These are phyloP conservation scores for Falco naumanni DNA, from an alignment of 2,797 vertebrate species.

Conservation along the genomic window DNA sequence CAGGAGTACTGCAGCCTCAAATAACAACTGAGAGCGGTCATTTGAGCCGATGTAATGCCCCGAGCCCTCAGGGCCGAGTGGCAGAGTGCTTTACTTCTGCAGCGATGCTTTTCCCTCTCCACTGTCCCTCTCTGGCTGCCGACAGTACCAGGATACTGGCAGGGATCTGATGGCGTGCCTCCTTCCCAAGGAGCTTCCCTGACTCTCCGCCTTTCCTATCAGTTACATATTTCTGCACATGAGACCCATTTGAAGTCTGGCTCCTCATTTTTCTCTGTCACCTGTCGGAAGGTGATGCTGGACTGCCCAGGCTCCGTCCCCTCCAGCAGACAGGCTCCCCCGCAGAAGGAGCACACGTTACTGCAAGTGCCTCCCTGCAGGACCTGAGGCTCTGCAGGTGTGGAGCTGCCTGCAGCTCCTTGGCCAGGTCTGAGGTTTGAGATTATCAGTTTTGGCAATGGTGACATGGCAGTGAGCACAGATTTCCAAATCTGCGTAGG, in stretches of 20 bases:
- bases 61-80: accelerated
- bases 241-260: background rate
- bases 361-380: background rate
- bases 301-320: background rate
- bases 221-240: background rate
- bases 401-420: background rate
- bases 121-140: background rate
- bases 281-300: background rate
- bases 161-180: accelerated
- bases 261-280: background rate
- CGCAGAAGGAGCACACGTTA: background rate
- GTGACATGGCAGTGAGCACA: accelerated
- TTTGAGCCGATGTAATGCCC: background rate
- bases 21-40: background rate
- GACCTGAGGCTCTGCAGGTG: accelerated
- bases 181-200: background rate
- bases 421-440: background rate
- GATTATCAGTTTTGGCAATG: background rate
- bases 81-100: background rate
- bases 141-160: background rate
- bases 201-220: background rate
- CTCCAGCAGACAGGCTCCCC: background rate
- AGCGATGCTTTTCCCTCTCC: background rate
- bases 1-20: background rate
- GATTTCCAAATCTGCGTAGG: background rate